Conservation (phyloP, 2,113 vertebrate species). For the Scomber scombrus region DNA sequence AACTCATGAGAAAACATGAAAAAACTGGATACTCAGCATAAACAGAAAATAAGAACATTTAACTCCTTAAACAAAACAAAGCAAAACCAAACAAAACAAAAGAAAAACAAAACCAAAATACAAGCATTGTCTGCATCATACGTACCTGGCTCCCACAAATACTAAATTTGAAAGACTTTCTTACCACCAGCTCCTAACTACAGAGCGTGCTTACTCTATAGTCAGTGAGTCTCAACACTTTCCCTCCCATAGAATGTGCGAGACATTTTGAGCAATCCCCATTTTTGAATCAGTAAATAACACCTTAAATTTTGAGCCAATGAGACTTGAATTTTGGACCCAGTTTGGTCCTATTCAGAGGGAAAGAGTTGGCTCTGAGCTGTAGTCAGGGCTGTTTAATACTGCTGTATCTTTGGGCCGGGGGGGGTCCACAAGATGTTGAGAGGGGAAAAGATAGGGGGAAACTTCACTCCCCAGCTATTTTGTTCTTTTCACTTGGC, state of each 20-base stretch:
- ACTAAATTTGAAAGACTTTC: slow-evolving; percentile 94
- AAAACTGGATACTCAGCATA: slow-evolving; percentile 39
- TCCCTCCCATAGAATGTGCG: slow-evolving; percentile 56
- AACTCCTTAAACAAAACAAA: slow-evolving; percentile 42
- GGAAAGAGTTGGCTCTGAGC: slow-evolving; percentile 79
- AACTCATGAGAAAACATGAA: slow-evolving; percentile 74
- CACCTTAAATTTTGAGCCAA: slow-evolving; percentile 4
- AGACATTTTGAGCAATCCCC: background rate
- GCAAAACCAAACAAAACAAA: slow-evolving; percentile 43
- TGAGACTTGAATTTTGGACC: slow-evolving; percentile 33
- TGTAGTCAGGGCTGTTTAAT: slow-evolving; percentile 79
- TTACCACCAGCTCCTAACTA: slow-evolving; percentile 87
- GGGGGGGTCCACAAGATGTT: slow-evolving; percentile 81
- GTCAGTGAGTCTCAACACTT: slow-evolving; percentile 70
- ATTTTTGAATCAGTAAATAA: slow-evolving; percentile 11
- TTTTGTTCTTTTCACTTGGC: slow-evolving; percentile 32
- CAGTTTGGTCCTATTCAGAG: slow-evolving; percentile 46
- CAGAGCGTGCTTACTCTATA: slow-evolving; percentile 65
- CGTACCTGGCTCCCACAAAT: slow-evolving; percentile 94
- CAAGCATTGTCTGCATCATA: slow-evolving; percentile 83
- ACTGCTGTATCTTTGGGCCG: slow-evolving; percentile 64
- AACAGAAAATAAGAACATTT: slow-evolving; percentile 52
- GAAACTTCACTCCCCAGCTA: slow-evolving; percentile 31
- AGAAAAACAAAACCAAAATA: slow-evolving; percentile 48
- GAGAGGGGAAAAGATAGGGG: slow-evolving; percentile 59